Percentiles rank a stretch among this genome's conserved stretches.
These are phyloP conservation scores for Drosophila peninsularis DNA, from an alignment of 2,888 invertebrate species.

Conservation along the genomic window DNA sequence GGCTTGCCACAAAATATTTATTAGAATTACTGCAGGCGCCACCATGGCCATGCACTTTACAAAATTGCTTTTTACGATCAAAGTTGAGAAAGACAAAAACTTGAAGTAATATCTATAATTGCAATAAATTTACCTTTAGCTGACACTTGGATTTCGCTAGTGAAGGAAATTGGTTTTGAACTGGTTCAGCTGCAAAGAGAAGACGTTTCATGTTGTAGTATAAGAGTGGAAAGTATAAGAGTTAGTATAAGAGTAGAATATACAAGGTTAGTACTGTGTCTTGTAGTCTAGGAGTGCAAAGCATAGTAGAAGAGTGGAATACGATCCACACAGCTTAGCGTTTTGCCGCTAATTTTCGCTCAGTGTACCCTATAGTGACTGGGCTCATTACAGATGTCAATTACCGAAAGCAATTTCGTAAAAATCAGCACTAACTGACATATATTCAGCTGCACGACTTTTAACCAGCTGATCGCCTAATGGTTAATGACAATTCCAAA, in stretches of 20 bases:
- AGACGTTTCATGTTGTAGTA: background rate
- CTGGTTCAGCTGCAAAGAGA: constrained; percentile 34
- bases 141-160: background rate
- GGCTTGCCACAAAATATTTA: constrained; percentile 47
- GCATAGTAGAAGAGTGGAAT: no score
- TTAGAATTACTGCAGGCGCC: constrained; percentile 38
- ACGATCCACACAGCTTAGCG: no score
- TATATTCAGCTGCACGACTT: constrained; percentile 57
- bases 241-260: constrained; percentile 2
- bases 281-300: no score
- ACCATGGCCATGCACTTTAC: constrained; percentile 26
- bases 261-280: background rate
- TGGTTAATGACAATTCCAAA: constrained; percentile 55
- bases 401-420: constrained; percentile 41
- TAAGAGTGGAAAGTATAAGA: background rate
- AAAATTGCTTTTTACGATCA: constrained; percentile 22
- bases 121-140: constrained; percentile 26
- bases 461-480: constrained; percentile 43
- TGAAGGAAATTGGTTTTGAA: constrained; percentile 12
- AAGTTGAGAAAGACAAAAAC: constrained; percentile 4
- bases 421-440: constrained; percentile 45
- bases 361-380: constrained; percentile 22
- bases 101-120: constrained; percentile 1
- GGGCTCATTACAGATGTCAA: constrained; percentile 37
- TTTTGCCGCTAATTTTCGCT: no score